A percentile compares a stretch with the other conserved stretches of the same genome.
phyloP scores from a whole-genome alignment of 2,888 invertebrate species.

The Chymomyza procnemis region DNA sequence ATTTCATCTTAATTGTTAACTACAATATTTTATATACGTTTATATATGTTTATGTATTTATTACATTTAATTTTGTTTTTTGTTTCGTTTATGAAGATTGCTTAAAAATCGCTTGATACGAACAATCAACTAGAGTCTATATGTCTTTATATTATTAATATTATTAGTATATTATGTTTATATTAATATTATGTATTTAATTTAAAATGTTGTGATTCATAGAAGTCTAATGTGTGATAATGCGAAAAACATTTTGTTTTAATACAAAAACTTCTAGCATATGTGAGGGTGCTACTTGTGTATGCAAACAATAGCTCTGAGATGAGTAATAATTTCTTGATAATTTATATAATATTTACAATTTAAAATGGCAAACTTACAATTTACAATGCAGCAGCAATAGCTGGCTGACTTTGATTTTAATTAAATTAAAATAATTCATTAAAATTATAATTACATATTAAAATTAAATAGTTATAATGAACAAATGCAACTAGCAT shows the following conservation, averaged over 20 bases:
- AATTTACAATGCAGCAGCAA: neutral
- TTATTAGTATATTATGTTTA: slow-evolving; percentile 11
- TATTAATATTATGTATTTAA: slow-evolving; percentile 8
- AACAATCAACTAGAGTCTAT: neutral
- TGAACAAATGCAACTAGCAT: neutral
- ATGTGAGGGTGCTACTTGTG: neutral
- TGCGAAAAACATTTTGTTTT: neutral
- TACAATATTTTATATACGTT: slow-evolving; percentile 23
- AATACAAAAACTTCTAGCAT: neutral
- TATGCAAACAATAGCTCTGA: neutral
- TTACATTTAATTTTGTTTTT: slow-evolving; percentile 6
- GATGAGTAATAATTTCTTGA: neutral
- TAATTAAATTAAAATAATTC: neutral
- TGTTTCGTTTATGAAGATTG: neutral
- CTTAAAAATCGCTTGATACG: neutral
- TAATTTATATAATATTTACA: slow-evolving; percentile 46
- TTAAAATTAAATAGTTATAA: neutral
- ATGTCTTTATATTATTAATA: slow-evolving; percentile 5
- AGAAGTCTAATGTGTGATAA: neutral
- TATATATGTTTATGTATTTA: slow-evolving; percentile 8
- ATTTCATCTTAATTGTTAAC: slow-evolving; percentile 3
- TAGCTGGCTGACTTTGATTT: neutral
- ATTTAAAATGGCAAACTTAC: slow-evolving; percentile 39
- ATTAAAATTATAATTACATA: neutral
- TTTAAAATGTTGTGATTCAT: neutral